Conservation (phyloP, 2,113 vertebrate species). For the Austrofundulus limnaeus region DNA sequence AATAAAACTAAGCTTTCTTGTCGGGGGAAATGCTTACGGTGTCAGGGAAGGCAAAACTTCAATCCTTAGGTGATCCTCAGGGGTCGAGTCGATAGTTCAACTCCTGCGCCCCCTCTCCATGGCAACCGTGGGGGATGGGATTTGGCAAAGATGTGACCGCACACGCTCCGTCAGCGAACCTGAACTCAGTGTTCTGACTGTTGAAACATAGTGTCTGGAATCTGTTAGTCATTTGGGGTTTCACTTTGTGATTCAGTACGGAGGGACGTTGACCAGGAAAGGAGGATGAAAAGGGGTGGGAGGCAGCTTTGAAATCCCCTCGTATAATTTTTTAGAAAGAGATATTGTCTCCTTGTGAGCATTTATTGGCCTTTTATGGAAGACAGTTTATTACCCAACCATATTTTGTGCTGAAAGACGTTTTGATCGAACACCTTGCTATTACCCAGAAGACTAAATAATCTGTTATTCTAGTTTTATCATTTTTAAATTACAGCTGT, state of each 20-base stretch:
- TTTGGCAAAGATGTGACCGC: slow-evolving; percentile 57
- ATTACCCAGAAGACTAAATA: slow-evolving; percentile 14
- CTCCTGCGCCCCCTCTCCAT: slow-evolving; percentile 21
- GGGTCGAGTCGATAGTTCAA: slow-evolving; percentile 40
- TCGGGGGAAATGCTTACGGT: slow-evolving; percentile 18
- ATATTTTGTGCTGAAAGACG: slow-evolving; percentile 17
- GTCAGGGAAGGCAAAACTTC: slow-evolving; percentile 26
- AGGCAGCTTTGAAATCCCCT: slow-evolving; percentile 47
- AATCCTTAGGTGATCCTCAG: slow-evolving; percentile 30
- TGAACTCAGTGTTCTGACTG: slow-evolving; percentile 55
- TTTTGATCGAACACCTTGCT: slow-evolving; percentile 7
- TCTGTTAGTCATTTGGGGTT: slow-evolving; percentile 74
- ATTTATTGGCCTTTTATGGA: slow-evolving; percentile 44
- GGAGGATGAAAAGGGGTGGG: slow-evolving; percentile 34
- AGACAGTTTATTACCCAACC: slow-evolving; percentile 10
- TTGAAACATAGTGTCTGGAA: slow-evolving; percentile 61
- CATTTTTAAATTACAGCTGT: slow-evolving; percentile 21
- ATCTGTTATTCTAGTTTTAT: slow-evolving; percentile 10
- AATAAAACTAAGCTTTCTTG: slow-evolving; percentile 19
- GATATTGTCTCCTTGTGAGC: slow-evolving; percentile 23
- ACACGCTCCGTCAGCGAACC: slow-evolving; percentile 63
- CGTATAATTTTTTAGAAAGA: slow-evolving; percentile 15
- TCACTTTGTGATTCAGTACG: slow-evolving; percentile 48
- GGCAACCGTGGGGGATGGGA: slow-evolving; percentile 44
- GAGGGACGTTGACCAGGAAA: slow-evolving; percentile 49